phyloP scores from a whole-genome alignment of 2,113 vertebrate genomes.

The Mungos mungo region DNA sequence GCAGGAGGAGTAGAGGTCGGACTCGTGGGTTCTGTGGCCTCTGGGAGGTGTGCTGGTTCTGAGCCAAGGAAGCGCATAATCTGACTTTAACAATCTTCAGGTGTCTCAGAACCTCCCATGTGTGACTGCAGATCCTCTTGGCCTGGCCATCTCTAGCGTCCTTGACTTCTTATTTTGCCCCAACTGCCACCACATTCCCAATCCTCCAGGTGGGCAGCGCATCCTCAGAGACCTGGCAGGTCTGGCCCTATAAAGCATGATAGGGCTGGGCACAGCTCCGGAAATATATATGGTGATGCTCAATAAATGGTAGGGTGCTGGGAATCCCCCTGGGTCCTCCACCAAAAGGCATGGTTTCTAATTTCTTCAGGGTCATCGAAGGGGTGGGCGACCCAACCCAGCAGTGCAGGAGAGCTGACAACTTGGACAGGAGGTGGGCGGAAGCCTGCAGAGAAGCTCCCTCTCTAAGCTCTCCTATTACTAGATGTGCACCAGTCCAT shows the following conservation, averaged over 20 bases:
- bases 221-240: background rate
- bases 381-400: background rate
- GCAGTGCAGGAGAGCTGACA: background rate
- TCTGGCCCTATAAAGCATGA: background rate
- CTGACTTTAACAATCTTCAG: background rate
- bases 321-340: background rate
- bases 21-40: background rate
- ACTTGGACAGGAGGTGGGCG: background rate
- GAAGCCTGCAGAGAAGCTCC: background rate
- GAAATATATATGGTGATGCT: rapidly evolving
- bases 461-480: no score
- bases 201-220: background rate
- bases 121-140: background rate
- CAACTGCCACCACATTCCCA: background rate
- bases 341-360: background rate
- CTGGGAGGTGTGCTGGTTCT: rapidly evolving
- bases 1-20: background rate
- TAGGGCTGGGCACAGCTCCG: background rate
- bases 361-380: background rate
- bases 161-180: background rate
- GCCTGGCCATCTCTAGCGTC: rapidly evolving
- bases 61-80: background rate
- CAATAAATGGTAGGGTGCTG: background rate
- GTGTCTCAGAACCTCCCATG: background rate
- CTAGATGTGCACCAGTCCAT: no score